Evolutionary conservation across 2,113 vertebrate species (phyloP).

Genomic region (Gorsachius goisagi): DNA sequence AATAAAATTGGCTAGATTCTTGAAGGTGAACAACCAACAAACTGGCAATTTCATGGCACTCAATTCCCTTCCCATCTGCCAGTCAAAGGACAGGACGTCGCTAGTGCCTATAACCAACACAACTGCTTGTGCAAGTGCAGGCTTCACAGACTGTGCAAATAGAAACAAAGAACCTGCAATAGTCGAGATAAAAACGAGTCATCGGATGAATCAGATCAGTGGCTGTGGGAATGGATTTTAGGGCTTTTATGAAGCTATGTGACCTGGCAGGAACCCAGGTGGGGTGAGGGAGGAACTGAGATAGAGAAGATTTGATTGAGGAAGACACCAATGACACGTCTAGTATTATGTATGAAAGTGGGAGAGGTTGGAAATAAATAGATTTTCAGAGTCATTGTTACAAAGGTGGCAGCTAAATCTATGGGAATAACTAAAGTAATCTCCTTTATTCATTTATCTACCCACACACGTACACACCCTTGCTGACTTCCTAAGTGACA

Average conservation of each 20-base stretch:
- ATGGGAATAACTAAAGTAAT: slow-evolving; percentile 10
- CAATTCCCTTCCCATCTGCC: neutral
- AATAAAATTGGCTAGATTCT: neutral
- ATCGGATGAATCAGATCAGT: slow-evolving; percentile 27
- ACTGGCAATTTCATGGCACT: neutral
- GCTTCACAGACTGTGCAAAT: neutral
- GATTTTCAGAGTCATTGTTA: neutral
- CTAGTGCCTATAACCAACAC: neutral
- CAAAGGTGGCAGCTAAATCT: slow-evolving; percentile 32
- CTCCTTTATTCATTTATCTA: slow-evolving; percentile 2
- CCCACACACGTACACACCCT: slow-evolving; percentile 23
- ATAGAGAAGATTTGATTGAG: neutral
- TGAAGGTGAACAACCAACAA: neutral
- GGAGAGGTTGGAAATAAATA: slow-evolving; percentile 33
- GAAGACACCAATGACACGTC: neutral
- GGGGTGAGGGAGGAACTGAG: neutral
- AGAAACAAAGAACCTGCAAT: neutral
- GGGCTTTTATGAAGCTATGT: neutral
- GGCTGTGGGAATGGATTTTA: slow-evolving; percentile 31
- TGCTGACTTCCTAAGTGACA: slow-evolving; percentile 25
- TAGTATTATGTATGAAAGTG: neutral
- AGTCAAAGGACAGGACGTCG: neutral
- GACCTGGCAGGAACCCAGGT: slow-evolving; percentile 11
- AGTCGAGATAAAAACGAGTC: neutral
- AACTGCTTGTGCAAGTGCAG: neutral